Conservation (phyloP, 2,888 invertebrate species). For the Drosophila aldrichi region DNA sequence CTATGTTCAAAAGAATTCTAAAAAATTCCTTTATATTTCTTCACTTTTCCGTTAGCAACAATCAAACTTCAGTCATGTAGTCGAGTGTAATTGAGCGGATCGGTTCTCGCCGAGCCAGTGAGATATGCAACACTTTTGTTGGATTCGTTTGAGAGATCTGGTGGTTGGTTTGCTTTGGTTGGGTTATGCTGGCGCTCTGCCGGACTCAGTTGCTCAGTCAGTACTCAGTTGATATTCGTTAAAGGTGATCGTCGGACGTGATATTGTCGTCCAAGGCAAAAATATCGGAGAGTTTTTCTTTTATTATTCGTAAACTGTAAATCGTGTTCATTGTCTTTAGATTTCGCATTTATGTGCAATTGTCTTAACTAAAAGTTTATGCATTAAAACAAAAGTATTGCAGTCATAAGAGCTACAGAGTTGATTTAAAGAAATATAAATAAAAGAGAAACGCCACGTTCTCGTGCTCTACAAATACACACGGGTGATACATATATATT, state of each 20-base stretch:
- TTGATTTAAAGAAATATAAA: slow-evolving; percentile 36
- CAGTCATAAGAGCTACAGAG: slow-evolving; percentile 20
- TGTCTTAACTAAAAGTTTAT: slow-evolving; percentile 59
- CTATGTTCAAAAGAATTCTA: too few species aligned
- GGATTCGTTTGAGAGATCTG: slow-evolving; percentile 30
- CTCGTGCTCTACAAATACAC: slow-evolving; percentile 51
- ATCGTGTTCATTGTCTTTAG: slow-evolving; percentile 43
- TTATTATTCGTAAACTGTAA: slow-evolving; percentile 39
- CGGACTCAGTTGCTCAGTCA: slow-evolving; percentile 21
- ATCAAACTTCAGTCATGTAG: slow-evolving; percentile 24
- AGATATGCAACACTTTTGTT: slow-evolving; percentile 33
- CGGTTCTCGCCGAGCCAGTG: slow-evolving; percentile 13
- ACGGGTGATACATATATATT: slow-evolving; percentile 1
- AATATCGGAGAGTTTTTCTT: slow-evolving; percentile 15
- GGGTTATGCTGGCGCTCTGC: slow-evolving; percentile 17
- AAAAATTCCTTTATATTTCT: not conserved
- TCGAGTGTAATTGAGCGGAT: slow-evolving; percentile 53
- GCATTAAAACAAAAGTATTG: slow-evolving; percentile 21
- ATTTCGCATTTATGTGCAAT: slow-evolving; percentile 72
- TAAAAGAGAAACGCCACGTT: slow-evolving; percentile 71
- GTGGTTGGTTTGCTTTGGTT: slow-evolving; percentile 14
- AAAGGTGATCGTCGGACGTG: slow-evolving; percentile 54
- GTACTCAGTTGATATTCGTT: slow-evolving; percentile 60
- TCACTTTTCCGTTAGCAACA: not conserved
- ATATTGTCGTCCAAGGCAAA: slow-evolving; percentile 29